Conservation (phyloP, 2,113 vertebrate genomes). For the Panthera uncia region DNA sequence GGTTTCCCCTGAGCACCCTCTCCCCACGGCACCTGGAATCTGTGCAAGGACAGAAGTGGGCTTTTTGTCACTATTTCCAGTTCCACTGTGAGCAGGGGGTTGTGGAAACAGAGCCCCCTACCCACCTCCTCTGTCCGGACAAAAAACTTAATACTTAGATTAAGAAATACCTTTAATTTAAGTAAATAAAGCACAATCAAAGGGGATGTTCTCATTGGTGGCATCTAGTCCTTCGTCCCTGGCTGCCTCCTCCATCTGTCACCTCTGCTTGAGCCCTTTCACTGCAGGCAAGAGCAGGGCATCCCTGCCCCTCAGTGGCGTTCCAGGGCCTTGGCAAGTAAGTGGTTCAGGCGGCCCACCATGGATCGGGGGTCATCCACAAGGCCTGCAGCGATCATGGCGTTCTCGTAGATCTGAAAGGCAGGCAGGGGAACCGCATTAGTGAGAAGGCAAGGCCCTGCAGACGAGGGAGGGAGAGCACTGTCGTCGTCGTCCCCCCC, state of each 20-base stretch:
- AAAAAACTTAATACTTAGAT: not conserved
- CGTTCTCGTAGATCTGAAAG: slow-evolving; percentile 96
- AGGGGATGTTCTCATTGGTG: not conserved
- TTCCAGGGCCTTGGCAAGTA: slow-evolving; percentile 93
- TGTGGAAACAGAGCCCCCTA: not conserved
- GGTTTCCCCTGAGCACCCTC: too few relatives aligned
- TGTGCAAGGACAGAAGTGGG: too few relatives aligned
- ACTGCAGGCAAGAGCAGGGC: not conserved
- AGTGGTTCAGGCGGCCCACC: slow-evolving; percentile 92
- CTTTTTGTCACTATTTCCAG: not conserved
- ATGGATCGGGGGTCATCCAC: slow-evolving; percentile 96
- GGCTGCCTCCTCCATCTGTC: not conserved
- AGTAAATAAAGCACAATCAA: slow-evolving; percentile 58
- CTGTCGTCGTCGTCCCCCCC: not conserved
- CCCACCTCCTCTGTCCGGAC: not conserved
- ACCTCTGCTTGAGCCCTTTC: too few relatives aligned
- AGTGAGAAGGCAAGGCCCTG: too few relatives aligned
- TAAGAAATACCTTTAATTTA: slow-evolving; percentile 49
- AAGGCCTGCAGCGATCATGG: slow-evolving; percentile 97
- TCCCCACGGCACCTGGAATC: too few relatives aligned
- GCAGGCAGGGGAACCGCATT: not conserved
- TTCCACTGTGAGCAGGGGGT: not conserved
- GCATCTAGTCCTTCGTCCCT: not conserved
- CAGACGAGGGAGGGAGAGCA: not conserved
- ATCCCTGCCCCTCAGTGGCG: slow-evolving; percentile 85